Conservation (phyloP, 1,140 invertebrate species). For the Pentalonia nigronervosa region DNA sequence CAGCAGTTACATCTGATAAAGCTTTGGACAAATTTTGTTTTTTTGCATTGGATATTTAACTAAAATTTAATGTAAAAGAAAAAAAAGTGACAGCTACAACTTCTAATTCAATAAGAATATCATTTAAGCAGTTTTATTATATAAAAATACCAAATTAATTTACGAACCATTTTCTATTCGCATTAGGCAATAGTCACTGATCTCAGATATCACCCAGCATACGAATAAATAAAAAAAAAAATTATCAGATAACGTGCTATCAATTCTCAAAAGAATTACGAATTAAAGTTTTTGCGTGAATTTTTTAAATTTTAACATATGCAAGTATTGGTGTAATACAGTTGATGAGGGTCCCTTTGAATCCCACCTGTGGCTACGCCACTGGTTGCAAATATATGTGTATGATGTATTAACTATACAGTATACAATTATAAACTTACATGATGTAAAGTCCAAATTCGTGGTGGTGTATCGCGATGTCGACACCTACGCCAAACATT, state of each 20-base stretch:
- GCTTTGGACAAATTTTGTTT: background rate
- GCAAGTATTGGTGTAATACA: background rate
- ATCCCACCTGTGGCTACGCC: no score
- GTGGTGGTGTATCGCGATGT: constrained; percentile 65
- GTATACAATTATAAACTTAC: constrained; percentile 63
- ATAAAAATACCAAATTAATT: background rate
- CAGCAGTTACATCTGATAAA: background rate
- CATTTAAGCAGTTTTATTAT: background rate
- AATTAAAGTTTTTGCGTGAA: background rate
- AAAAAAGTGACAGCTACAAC: background rate
- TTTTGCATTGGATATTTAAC: background rate
- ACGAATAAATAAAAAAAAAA: background rate
- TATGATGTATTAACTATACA: background rate
- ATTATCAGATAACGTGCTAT: background rate
- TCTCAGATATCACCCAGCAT: no score
- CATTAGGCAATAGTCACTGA: background rate
- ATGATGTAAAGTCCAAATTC: constrained; percentile 66
- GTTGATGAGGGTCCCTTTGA: background rate
- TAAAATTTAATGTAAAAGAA: background rate
- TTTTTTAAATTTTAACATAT: background rate
- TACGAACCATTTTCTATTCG: background rate
- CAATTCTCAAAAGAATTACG: background rate
- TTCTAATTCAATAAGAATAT: background rate
- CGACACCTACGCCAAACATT: constrained; percentile 66
- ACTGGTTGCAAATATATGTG: background rate